Conservation (phyloP, 1,140 invertebrate genomes). For the Neodiprion pinetum region DNA sequence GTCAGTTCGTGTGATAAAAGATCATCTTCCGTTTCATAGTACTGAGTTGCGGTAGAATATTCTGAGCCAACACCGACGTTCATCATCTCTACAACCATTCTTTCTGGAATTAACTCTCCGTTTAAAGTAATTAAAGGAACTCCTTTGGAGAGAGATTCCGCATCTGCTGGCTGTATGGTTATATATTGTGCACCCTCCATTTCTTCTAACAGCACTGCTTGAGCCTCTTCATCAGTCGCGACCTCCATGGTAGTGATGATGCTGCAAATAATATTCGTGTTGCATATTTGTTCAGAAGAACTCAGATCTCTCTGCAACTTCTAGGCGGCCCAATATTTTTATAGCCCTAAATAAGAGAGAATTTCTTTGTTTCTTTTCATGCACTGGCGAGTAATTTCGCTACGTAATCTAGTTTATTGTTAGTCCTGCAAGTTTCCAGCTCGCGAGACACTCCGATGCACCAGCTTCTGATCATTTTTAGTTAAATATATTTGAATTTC, state of each 20-base stretch:
- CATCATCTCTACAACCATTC: conserved; percentile 62
- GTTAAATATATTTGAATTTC: conserved; percentile 42
- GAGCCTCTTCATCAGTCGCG: conserved; percentile 51
- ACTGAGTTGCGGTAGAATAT: conserved; percentile 52
- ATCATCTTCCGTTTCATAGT: conserved; percentile 60
- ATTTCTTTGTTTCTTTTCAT: no score
- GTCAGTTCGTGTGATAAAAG: conserved; percentile 54
- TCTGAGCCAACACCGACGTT: conserved; percentile 54
- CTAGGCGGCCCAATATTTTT: no score
- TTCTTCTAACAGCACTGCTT: conserved; percentile 54
- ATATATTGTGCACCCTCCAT: conserved; percentile 61
- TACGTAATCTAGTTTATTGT: no score
- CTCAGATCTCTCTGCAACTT: no score
- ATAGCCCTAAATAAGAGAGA: no score
- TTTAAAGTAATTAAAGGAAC: conserved; percentile 54
- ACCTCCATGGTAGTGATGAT: conserved; percentile 47
- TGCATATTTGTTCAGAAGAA: no score
- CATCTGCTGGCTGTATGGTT: conserved; percentile 58
- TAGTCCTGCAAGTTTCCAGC: no score
- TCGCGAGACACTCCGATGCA: no score
- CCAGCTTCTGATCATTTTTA: no score
- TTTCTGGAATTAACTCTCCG: conserved; percentile 57
- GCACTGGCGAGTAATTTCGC: no score
- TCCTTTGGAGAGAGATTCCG: conserved; percentile 53
- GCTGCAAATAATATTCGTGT: neutral